phyloP scores from a whole-genome alignment of 1,140 invertebrate species.

The Gonioctena quinquepunctata region DNA sequence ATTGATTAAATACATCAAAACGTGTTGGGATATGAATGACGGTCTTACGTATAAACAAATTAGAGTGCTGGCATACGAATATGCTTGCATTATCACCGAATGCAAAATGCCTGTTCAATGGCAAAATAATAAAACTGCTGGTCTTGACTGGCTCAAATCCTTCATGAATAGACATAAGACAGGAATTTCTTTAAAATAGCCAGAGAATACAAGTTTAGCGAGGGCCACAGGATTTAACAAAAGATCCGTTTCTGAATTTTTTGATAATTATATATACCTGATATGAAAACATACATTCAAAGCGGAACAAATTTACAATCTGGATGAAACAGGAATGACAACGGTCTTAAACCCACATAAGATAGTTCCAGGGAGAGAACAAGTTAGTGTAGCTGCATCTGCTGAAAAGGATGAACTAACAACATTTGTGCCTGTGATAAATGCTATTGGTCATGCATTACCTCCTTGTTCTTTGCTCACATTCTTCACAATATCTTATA shows the following conservation, averaged over 20 bases:
- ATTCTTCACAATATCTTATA: too few species aligned
- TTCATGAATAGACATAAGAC: neutral
- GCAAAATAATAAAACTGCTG: neutral
- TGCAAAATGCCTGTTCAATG: neutral
- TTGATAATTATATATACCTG: slow-evolving; percentile 16
- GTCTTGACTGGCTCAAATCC: neutral
- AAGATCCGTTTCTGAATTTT: slow-evolving; percentile 24
- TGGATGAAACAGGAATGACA: slow-evolving; percentile 10
- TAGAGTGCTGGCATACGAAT: neutral
- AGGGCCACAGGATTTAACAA: neutral
- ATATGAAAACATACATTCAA: neutral
- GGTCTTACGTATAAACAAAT: neutral
- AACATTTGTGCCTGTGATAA: too few species aligned
- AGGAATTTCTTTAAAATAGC: neutral
- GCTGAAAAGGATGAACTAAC: too few species aligned
- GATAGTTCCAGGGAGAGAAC: too few species aligned
- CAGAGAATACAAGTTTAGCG: slow-evolving; percentile 14
- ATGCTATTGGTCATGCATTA: too few species aligned
- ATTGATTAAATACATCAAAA: neutral
- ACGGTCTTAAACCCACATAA: neutral
- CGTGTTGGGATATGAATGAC: neutral
- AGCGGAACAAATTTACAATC: slow-evolving; percentile 16
- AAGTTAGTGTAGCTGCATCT: too few species aligned
- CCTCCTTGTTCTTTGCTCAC: too few species aligned
- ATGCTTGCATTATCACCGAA: neutral